A percentile compares a stretch with the other conserved stretches of the same genome.
phyloP scores from a whole-genome alignment of 2,113 vertebrate species.

The Trogon melanurus region DNA sequence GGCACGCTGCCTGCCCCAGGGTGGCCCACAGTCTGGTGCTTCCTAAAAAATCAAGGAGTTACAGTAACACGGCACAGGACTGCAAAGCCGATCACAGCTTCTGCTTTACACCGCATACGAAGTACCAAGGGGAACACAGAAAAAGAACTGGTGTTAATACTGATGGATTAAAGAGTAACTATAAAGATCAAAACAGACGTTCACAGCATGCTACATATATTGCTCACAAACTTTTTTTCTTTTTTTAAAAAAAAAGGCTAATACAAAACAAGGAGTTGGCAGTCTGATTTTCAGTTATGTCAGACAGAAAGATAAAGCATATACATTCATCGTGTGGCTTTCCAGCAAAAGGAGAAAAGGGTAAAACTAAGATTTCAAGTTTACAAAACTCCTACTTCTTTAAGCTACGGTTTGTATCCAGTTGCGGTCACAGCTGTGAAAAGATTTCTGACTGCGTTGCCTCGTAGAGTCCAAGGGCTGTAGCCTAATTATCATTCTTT shows the following conservation, averaged over 20 bases:
- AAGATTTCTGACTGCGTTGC: constrained; percentile 33
- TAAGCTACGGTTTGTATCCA: constrained; percentile 74
- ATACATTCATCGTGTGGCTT: constrained; percentile 81
- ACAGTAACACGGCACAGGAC: constrained; percentile 83
- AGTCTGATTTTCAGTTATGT: constrained; percentile 69
- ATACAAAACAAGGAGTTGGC: constrained; percentile 73
- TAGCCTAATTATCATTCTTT: neutral
- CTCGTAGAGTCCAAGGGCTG: constrained; percentile 24
- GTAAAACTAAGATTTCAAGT: constrained; percentile 73
- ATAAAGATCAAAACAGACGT: constrained; percentile 70
- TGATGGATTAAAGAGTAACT: constrained; percentile 77
- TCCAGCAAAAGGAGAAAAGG: constrained; percentile 74
- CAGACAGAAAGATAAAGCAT: constrained; percentile 70
- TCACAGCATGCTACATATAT: constrained; percentile 80
- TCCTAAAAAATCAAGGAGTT: constrained; percentile 69
- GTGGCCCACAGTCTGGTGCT: constrained; percentile 77
- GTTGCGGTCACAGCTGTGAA: constrained; percentile 61
- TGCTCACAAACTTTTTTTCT: constrained; percentile 64
- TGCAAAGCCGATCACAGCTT: constrained; percentile 80
- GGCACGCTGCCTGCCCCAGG: constrained; percentile 70
- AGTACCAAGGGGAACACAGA: constrained; percentile 75
- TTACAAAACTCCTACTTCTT: constrained; percentile 59
- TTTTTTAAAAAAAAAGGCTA: constrained; percentile 36
- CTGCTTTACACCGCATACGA: constrained; percentile 74
- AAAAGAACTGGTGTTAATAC: constrained; percentile 80